Evolutionary conservation across 2,888 invertebrate genomes (phyloP), one percentile per base, ranked within the genome.

Genomic region (Ypsolopha sequella): DNA sequence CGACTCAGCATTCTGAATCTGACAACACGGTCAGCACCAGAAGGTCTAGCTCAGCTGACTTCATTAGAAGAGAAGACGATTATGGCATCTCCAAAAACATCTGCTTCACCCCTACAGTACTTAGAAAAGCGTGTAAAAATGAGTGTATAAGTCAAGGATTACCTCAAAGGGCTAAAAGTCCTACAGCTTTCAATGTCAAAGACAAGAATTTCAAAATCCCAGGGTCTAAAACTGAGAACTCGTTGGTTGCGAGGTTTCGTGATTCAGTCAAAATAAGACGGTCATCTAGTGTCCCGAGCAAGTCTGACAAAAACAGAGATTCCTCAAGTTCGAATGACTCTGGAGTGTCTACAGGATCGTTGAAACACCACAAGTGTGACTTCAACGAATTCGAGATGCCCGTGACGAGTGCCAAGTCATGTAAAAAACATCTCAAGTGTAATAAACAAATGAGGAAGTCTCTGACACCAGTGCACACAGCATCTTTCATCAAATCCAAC

Each of bases 311-410:
- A 57, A 92, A 92, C 55, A 75, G 92, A 53, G 91, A 92, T 59
- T 92, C 92, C 0, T 91, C 91, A 0, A 91, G 91, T 63, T 91
- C 91, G 6, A 91, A 91, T 61, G 92, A 92, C 61, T 92, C 92
- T 0, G 92, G 92, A 0, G 91, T 92, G 0, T 91, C 91, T 0
- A 90, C 90, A 0, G 91, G 91, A 0, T 91, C 91, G 0, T 68
- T 90, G 50, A 90, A 90, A 53, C 90, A 90, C 59, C 84, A 89
- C 59, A 89, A 80, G 7, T 88, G 88, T 0, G 91, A 91, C 59
- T 90, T 90, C 58, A 85, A 79, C 11, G 91, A 91, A 53, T 90
- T 90, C 49, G 90, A 91, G 65, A 75, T 81, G 66, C 86, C 89
- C 0, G 61, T 87, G 24, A 87, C 88, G 0, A 88, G 80, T 56